Conservation (phyloP, 1,140 invertebrate species). For the Eueides isabella region DNA sequence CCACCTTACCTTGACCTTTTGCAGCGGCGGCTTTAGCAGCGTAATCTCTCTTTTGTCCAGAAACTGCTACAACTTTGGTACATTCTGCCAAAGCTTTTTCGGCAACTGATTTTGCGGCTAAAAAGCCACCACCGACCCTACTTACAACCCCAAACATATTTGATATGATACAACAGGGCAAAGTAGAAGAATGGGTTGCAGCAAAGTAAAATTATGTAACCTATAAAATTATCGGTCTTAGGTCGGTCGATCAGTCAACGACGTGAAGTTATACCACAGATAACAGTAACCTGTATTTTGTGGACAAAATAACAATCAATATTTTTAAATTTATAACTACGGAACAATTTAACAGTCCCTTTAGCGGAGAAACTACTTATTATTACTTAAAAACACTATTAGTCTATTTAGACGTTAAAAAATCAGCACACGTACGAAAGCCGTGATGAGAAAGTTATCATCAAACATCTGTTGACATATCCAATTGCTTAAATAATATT, state of each 20-base stretch:
- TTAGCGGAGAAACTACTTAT: not conserved
- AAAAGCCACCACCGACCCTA: slow-evolving; percentile 75
- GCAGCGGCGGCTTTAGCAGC: slow-evolving; percentile 67
- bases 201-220: slow-evolving; percentile 73
- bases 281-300: slow-evolving; percentile 7
- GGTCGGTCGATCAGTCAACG: slow-evolving; percentile 10
- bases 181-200: slow-evolving; percentile 49
- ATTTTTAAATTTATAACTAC: not conserved
- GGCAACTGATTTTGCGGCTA: slow-evolving; percentile 71
- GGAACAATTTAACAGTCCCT: no score
- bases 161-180: slow-evolving; percentile 52
- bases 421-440: no score
- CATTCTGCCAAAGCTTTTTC: slow-evolving; percentile 74
- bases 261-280: slow-evolving; percentile 29
- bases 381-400: not conserved
- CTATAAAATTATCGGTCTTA: slow-evolving; percentile 44
- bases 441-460: no score
- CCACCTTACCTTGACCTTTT: slow-evolving; percentile 87
- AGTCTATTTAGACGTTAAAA: no score
- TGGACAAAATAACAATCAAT: not conserved
- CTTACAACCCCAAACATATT: slow-evolving; percentile 79
- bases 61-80: slow-evolving; percentile 68
- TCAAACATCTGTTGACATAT: no score
- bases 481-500: no score
- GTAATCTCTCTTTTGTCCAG: slow-evolving; percentile 72